Percentiles rank a stretch among this genome's conserved stretches.
phyloP scores from a whole-genome alignment of 2,888 invertebrate species.

The Lacanobia wlatinum region DNA sequence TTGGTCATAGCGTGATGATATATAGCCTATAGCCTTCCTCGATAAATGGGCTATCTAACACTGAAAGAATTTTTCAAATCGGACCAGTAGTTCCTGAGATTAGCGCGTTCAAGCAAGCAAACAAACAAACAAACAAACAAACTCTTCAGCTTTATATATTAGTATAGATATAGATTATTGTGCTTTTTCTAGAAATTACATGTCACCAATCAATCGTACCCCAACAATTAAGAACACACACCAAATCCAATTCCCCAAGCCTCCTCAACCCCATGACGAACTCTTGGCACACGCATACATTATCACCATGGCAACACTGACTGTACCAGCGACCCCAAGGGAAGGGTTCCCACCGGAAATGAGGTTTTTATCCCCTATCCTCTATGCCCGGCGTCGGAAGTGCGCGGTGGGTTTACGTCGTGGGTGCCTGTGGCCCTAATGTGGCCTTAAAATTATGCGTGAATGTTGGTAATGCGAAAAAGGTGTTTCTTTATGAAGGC shows the following conservation, averaged over 20 bases:
- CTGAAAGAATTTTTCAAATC: no score
- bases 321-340: slow-evolving; percentile 71
- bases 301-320: slow-evolving; percentile 67
- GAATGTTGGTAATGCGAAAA: slow-evolving; percentile 39
- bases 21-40: no score
- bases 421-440: slow-evolving; percentile 59
- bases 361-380: slow-evolving; percentile 83
- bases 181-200: background rate
- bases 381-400: slow-evolving; percentile 74
- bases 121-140: no score
- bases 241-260: slow-evolving; percentile 5
- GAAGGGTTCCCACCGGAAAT: slow-evolving; percentile 86
- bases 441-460: slow-evolving; percentile 37
- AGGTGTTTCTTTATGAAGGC: slow-evolving; percentile 8
- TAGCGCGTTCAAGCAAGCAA: no score
- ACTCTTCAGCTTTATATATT: no score
- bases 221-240: background rate
- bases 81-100: no score
- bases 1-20: no score
- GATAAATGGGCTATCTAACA: no score
- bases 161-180: no score
- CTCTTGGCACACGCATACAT: slow-evolving; percentile 50
- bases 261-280: slow-evolving; percentile 36
- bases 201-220: background rate
- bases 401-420: slow-evolving; percentile 64